Conservation (phyloP, 2,888 invertebrate species). For the Autographa gamma region DNA sequence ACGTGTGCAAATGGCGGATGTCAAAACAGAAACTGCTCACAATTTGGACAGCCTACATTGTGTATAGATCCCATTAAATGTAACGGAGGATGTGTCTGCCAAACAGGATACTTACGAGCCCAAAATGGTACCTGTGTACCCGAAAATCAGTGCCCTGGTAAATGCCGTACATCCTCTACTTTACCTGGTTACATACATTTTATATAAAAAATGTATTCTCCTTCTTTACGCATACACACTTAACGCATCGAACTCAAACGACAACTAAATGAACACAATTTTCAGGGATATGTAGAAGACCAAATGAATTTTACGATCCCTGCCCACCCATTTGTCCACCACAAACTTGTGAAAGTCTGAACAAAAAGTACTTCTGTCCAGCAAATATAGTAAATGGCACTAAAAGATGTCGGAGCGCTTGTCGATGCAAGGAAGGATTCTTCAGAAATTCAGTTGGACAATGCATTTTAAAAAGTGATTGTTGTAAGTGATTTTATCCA, state of each 20-base stretch:
- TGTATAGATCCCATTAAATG: conserved; percentile 61
- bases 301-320: conserved; percentile 48
- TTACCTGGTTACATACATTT: background rate
- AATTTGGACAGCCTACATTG: conserved; percentile 42
- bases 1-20: conserved; percentile 65
- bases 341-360: conserved; percentile 58
- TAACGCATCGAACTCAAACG: too few relatives aligned
- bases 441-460: conserved; percentile 52
- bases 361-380: conserved; percentile 36
- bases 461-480: conserved; percentile 57
- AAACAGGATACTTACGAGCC: conserved; percentile 47
- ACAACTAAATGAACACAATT: background rate
- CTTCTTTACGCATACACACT: too few relatives aligned
- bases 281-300: conserved; percentile 32
- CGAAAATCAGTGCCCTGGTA: conserved; percentile 61
- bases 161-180: conserved; percentile 19
- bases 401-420: conserved; percentile 27
- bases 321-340: conserved; percentile 61
- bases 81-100: conserved; percentile 61
- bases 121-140: conserved; percentile 62
- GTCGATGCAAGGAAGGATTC: conserved; percentile 60
- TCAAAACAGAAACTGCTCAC: conserved; percentile 60
- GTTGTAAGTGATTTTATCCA: conserved; percentile 54
- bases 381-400: conserved; percentile 1
- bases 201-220: too few relatives aligned